phyloP scores from a whole-genome alignment of 2,113 vertebrate species.

The Oryzias javanicus region DNA sequence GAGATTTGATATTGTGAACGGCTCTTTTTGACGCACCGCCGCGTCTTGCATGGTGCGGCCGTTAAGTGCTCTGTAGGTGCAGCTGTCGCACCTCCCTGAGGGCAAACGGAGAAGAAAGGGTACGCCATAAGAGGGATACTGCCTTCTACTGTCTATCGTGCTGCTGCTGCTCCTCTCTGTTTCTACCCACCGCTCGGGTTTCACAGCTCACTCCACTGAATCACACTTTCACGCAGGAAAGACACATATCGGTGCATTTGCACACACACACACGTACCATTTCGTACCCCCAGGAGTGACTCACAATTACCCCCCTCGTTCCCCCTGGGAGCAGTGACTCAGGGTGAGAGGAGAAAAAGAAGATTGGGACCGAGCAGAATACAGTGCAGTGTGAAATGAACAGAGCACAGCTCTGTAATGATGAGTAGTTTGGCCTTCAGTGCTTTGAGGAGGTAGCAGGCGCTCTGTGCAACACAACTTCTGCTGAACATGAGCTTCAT shows the following conservation, averaged over 20 bases:
- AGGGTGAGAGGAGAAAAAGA: slow-evolving; percentile 58
- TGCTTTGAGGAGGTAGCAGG: slow-evolving; percentile 63
- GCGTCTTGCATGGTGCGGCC: slow-evolving; percentile 14
- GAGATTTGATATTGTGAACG: no score
- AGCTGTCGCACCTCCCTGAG: slow-evolving; percentile 58
- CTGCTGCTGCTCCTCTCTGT: slow-evolving; percentile 38
- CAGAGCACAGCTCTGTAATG: slow-evolving; percentile 26
- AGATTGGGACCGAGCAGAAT: slow-evolving; percentile 46
- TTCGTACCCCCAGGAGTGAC: slow-evolving; percentile 55
- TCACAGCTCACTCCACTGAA: slow-evolving; percentile 71
- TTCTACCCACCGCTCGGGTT: slow-evolving; percentile 66
- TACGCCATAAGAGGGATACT: slow-evolving; percentile 35
- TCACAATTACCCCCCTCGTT: slow-evolving; percentile 62
- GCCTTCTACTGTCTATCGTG: slow-evolving; percentile 23
- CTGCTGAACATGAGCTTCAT: slow-evolving; percentile 53
- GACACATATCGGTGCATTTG: slow-evolving; percentile 2
- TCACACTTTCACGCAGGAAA: slow-evolving; percentile 52
- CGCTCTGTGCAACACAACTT: slow-evolving; percentile 38
- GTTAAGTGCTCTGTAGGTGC: slow-evolving; percentile 36
- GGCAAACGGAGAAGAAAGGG: slow-evolving; percentile 42
- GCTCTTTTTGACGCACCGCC: not conserved
- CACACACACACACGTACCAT: slow-evolving; percentile 16
- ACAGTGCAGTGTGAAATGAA: slow-evolving; percentile 12
- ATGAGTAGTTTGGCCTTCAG: slow-evolving; percentile 71
- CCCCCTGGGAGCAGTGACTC: slow-evolving; percentile 68